Conservation (phyloP, 2,888 invertebrate genomes). For the Spodoptera picta region DNA sequence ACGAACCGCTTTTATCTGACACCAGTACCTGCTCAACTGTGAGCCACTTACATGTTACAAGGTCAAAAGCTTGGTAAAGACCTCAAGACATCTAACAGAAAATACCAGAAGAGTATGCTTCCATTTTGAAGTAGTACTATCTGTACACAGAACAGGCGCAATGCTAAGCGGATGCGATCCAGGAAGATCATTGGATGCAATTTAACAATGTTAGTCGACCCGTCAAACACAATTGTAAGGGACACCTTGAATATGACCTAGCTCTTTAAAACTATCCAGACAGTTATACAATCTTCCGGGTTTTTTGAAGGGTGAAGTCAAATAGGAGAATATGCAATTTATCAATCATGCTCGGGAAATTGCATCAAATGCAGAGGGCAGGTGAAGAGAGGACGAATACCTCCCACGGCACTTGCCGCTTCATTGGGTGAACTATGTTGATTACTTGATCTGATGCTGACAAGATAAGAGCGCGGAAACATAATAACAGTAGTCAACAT, state of each 20-base stretch:
- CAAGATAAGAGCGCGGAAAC: constrained; percentile 28
- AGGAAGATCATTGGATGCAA: constrained; percentile 65
- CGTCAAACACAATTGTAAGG: constrained; percentile 58
- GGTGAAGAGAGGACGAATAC: constrained; percentile 45
- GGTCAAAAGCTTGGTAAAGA: constrained; percentile 6
- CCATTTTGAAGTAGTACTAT: background rate
- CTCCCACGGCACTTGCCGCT: constrained; percentile 32
- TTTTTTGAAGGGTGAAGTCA: constrained; percentile 18
- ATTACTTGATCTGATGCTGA: constrained; percentile 30
- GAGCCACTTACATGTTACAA: constrained; percentile 18
- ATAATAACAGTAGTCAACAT: constrained; percentile 1
- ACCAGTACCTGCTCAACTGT: constrained; percentile 12
- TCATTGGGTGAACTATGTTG: constrained; percentile 45
- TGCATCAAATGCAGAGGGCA: constrained; percentile 44
- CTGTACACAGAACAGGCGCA: constrained; percentile 21
- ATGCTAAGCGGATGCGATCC: constrained; percentile 56
- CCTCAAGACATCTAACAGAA: background rate
- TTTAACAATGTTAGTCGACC: constrained; percentile 57
- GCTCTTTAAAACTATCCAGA: constrained; percentile 15
- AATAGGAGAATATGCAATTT: constrained; percentile 37
- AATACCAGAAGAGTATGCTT: background rate
- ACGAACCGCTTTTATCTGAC: constrained; percentile 17
- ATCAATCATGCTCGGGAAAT: constrained; percentile 38
- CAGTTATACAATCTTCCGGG: constrained; percentile 21
- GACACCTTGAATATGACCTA: constrained; percentile 49